Evolutionary conservation across 1,140 invertebrate genomes (phyloP), one percentile per base, ranked within the genome.

Genomic region (Mactra quadrangularis): DNA sequence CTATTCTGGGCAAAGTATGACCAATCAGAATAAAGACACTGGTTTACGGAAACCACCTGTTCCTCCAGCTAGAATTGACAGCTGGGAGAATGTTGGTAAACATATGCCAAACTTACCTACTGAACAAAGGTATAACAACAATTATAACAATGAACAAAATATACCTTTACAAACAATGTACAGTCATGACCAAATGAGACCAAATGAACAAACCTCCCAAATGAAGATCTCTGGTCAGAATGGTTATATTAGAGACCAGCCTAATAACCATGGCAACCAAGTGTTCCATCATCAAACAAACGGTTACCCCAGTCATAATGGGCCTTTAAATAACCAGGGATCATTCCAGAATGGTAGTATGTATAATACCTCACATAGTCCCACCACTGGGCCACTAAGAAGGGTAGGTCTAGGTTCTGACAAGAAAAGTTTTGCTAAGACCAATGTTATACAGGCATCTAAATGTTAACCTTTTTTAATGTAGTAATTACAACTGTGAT

Each of bases 401-500:
- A 53, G 62, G 17, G 38, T 60, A 35, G 70, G 38, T n/a, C 60
- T 70, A 33, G 74, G 76, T 17, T 68, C 62, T 31, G 83, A 83
- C 47, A 85, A 83, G 17, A 74, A 76, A n/a, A 72, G 47, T 60
- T 75, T 81, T 52, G 60, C 71, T 17, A 87, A 85, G 74, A 82
- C 81, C 38, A 81, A 82, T 47, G 64, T 87, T 19, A 64, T 87
- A 52, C 86, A 87, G 62, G 84, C 85, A 57, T 87, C 86, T 6
- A 87, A 87, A 71, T 87, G 86, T 57, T 87, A 47, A 87, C n/a
- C n/a, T n/a, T n/a, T n/a, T n/a, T n/a, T n/a, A n/a, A n/a, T n/a
- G 31, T 25, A 19, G 25, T n/a, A 17, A 17, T 13, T 11, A 13
- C 13, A n/a, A n/a, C n/a, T n/a, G n/a, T n/a, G n/a, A n/a, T n/a